Evolutionary conservation across 2,797 vertebrate species (phyloP).

Genomic region (Sebastes minor): DNA sequence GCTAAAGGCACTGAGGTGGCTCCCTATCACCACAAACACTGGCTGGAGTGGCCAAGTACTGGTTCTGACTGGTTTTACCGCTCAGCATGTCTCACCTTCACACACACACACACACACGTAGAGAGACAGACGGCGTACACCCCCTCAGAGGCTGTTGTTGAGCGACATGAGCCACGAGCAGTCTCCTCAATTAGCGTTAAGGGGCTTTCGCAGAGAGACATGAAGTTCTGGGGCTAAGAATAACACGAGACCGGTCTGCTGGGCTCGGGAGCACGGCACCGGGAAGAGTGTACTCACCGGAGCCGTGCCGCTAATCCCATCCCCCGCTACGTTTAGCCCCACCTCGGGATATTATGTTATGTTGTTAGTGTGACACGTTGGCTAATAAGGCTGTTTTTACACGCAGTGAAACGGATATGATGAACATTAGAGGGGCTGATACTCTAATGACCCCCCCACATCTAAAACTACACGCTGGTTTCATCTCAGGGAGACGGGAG

Average conservation of each 20-base stretch:
- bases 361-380: constrained; percentile 70
- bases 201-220: constrained; percentile 71
- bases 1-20: constrained; percentile 68
- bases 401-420: constrained; percentile 59
- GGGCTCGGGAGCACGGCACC: constrained; percentile 17
- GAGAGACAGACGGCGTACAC: constrained; percentile 26
- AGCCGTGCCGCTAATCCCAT: constrained; percentile 68
- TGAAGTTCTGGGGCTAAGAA: constrained; percentile 74
- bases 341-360: constrained; percentile 73
- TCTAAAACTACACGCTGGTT: constrained; percentile 14
- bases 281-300: constrained; percentile 50
- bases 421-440: constrained; percentile 47
- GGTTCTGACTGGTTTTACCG: constrained; percentile 61
- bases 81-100: constrained; percentile 61
- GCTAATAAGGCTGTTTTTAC: constrained; percentile 70
- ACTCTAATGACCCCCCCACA: constrained; percentile 25
- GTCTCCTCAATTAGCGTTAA: constrained; percentile 76
- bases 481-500: constrained; percentile 32
- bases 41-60: constrained; percentile 47
- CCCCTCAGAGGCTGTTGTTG: constrained; percentile 55
- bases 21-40: constrained; percentile 36
- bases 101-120: constrained; percentile 5
- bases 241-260: constrained; percentile 66
- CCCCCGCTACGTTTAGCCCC: constrained; percentile 72
- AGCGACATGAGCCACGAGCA: constrained; percentile 64